phyloP scores from a whole-genome alignment of 2,113 vertebrate genomes.

The Stegostoma tigrinum region DNA sequence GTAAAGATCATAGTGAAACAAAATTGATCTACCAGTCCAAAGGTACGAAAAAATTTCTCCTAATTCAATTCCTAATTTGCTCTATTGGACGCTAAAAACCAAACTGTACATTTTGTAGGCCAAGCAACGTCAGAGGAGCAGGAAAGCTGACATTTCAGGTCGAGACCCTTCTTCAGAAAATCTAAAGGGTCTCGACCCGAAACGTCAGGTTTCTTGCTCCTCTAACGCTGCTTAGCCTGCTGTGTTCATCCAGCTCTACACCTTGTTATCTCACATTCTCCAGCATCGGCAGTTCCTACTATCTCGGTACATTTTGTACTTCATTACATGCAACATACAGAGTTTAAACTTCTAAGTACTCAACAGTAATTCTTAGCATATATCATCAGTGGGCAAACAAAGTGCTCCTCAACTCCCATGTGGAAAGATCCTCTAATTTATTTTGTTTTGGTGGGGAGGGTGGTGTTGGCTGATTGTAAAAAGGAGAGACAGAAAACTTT shows the following conservation, averaged over 20 bases:
- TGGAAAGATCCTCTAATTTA: not conserved
- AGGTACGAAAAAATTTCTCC: not conserved
- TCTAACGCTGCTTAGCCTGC: too few relatives aligned
- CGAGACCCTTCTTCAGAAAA: too few relatives aligned
- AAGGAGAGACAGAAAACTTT: not conserved
- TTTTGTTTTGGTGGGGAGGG: not conserved
- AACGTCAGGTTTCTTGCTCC: too few relatives aligned
- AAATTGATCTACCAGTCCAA: not conserved
- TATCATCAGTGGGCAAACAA: not conserved
- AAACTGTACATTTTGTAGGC: not conserved
- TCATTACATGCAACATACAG: too few relatives aligned
- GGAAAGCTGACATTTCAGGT: too few relatives aligned
- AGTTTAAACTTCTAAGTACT: not conserved
- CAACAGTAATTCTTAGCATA: not conserved
- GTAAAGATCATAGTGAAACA: not conserved
- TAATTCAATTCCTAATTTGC: not conserved
- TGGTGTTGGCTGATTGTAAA: not conserved
- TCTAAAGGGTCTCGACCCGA: too few relatives aligned
- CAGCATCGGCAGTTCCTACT: too few relatives aligned
- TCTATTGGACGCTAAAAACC: not conserved
- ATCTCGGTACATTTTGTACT: not conserved
- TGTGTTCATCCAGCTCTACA: too few relatives aligned
- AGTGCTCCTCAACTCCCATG: not conserved
- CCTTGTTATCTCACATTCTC: too few relatives aligned
- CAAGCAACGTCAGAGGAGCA: too few relatives aligned